Conservation (phyloP, 2,888 invertebrate genomes). For the Luperina nickerlii region DNA sequence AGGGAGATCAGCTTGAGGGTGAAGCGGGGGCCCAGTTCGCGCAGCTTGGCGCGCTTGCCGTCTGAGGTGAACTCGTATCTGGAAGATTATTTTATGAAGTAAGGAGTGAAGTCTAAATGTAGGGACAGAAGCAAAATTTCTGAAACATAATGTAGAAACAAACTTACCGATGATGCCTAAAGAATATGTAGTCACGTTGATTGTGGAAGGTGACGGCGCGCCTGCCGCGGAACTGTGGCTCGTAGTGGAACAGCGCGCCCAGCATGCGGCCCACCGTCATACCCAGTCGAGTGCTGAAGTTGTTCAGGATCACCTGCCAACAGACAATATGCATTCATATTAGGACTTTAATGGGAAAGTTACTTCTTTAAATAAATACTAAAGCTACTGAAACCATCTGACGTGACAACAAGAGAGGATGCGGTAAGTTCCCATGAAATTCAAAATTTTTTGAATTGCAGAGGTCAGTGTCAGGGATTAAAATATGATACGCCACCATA, state of each 20-base stretch:
- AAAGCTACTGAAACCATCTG: background rate
- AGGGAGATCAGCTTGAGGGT: conserved; percentile 97
- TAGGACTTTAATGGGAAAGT: background rate
- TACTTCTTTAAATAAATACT: background rate
- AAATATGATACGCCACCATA: too few species aligned
- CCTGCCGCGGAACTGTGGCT: conserved; percentile 98
- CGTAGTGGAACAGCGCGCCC: conserved; percentile 98
- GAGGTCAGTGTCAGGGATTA: too few species aligned
- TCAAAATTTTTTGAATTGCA: too few species aligned
- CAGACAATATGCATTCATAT: background rate
- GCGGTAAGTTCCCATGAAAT: too few species aligned
- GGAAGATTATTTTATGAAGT: conserved; percentile 31
- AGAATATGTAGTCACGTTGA: conserved; percentile 99
- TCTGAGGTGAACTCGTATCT: conserved; percentile 97
- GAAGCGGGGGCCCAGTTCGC: conserved; percentile 99
- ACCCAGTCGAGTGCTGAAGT: conserved; percentile 98
- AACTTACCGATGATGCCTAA: conserved; percentile 97
- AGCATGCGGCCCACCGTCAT: conserved; percentile 97
- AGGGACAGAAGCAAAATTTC: background rate
- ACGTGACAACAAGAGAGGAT: background rate
- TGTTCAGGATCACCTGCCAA: conserved; percentile 95
- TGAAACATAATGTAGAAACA: conserved; percentile 26
- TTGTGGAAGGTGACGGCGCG: conserved; percentile 99
- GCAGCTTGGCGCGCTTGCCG: conserved; percentile 93
- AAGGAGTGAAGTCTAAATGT: background rate